Base-by-base conservation (phyloP, 2,888 invertebrate species). In the Xestobium rufovillosum region DNA sequence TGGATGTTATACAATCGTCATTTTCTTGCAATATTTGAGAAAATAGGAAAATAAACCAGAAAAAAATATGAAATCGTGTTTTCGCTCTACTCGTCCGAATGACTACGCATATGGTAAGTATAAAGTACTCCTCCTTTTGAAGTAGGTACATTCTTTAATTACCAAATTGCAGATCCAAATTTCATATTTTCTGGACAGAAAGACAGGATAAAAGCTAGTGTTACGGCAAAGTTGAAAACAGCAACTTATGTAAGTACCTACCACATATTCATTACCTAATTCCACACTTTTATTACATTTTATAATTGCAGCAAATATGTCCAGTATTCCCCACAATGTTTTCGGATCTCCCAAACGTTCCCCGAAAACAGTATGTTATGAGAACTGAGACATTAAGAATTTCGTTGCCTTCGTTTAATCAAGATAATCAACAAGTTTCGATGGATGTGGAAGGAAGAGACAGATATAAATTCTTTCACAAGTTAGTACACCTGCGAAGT, bases 241-340 rank as follows among this genome's bases (percentile, higher is more conserved):
- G 70, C 72, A 0, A 72, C 75, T 65, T 59, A 68, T 45, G 76
- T 75, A 53, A 70, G 69, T 60, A 37, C 31, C 34, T 19, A 28
- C 10, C 26, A 23, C 27, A 8, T 28, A 16, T 2, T 38, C 14
- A 33, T 35, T 38, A 26, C 27, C 23, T 26, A 10, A 25, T 36
- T 11, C 12, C 19, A n/a, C 16, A 16, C 9, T 26, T 26, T 29
- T 25, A 27, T 13, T 34, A 11, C 14, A 4, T 23, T 30, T 32
- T 33, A 39, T 40, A n/a, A n/a, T 59, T 56, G 35, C 56, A 75
- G 75, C 62, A 64, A 3, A 53, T 75, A 26, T 73, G 72, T 35
- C 76, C 76, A 0, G 63, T 73, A 1, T 78, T 72, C 59, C 59
- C 61, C 2, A 67, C 71, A 1, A 76, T 78, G 76, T 79, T 78